phyloP scores from a whole-genome alignment of 2,113 vertebrate species.

The Stercorarius parasiticus region DNA sequence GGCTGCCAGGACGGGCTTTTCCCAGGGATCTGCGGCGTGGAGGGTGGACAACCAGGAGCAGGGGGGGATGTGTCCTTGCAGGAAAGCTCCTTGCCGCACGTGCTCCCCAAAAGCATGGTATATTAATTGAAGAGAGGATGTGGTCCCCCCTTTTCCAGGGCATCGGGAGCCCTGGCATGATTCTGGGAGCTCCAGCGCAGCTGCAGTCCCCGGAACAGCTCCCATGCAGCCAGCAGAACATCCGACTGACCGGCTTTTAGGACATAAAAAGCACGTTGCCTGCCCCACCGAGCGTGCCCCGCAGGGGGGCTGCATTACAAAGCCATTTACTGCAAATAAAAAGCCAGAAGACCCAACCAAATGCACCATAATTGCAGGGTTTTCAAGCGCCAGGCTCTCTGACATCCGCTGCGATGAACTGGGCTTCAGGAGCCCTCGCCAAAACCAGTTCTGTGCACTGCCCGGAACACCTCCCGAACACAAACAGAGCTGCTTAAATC shows the following conservation, averaged over 20 bases:
- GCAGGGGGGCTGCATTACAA: not conserved
- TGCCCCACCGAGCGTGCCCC: fast-evolving
- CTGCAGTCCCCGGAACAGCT: not conserved
- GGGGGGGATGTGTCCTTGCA: not conserved
- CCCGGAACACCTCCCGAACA: not conserved
- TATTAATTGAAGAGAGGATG: fast-evolving
- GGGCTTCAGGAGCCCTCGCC: not conserved
- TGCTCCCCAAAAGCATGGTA: not conserved
- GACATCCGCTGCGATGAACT: not conserved
- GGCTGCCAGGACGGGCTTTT: not conserved
- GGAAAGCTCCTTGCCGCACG: not conserved
- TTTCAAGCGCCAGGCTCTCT: not conserved
- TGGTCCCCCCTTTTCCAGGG: not conserved
- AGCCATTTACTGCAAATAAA: constrained; percentile 2
- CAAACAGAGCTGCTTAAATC: not conserved
- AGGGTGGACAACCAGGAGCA: not conserved
- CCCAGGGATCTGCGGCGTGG: fast-evolving
- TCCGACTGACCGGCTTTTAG: not conserved
- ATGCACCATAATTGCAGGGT: not conserved
- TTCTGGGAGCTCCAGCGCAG: fast-evolving
- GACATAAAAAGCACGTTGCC: fast-evolving
- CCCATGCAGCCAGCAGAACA: not conserved
- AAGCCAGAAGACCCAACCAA: not conserved
- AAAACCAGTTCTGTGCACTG: not conserved
- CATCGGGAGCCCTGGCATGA: fast-evolving